Evolutionary conservation across 2,888 invertebrate species (phyloP), one percentile per base, ranked within the genome.

Genomic region (Apodemia mormo): DNA sequence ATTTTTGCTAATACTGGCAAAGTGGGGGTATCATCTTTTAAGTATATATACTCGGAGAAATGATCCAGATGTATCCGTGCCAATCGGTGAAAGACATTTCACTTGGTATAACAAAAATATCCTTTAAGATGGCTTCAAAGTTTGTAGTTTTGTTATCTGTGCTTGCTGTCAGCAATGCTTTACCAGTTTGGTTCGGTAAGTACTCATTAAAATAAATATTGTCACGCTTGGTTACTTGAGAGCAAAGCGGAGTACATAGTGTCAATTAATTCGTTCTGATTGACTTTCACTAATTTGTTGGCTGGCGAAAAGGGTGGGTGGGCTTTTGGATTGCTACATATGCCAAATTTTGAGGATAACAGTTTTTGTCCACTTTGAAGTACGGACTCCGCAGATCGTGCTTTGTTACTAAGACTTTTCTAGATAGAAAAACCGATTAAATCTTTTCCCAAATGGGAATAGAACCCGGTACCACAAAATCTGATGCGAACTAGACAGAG

Each of bases 1-100:
- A 80, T 81, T 77, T 79, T 86, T 85, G 87, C 87, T 86, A 80
- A 86, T 82, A 85, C 80, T 78, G 74, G 67, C 73, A 79, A 82
- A 89, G 86, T 89, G 92, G 89, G 88, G 85, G 74, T 80, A 82
- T 81, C 78, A 80, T 81, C 76, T 81, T 81, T 80, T 78, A 81
- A 79, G 86, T 92, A 92, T 92, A 92, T 86, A 92, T 86, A 81
- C 83, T 77, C 82, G 80, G 83, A 84, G 89, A 86, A 84, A 86
- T 87, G 87, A 82, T 86, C 82, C 85, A 85, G 79, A 80, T 80
- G 77, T 82, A 89, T 85, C 85, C 87, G 88, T 82, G 84, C 77
- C 75, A 73, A 54, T 69, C 78, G 80, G 82, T 81, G 83, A 87
- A 89, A 90, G 86, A 82, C 82, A 78, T 73, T 70, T 73, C 73